These are phyloP conservation scores for Himalopsyche japonica DNA, from an alignment of 2,888 invertebrate species.

Conservation along the genomic window DNA sequence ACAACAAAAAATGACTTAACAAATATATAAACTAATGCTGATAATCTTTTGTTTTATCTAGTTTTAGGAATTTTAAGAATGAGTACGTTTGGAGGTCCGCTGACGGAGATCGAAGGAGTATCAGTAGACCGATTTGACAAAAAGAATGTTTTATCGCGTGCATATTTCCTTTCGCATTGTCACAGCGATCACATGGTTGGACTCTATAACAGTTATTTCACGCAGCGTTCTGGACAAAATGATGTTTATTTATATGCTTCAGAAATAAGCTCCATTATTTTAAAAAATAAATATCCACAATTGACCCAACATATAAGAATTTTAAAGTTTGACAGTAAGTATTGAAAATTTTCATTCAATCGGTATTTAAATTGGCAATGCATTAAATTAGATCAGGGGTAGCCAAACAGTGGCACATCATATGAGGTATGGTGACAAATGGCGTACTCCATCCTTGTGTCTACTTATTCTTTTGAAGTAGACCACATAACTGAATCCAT, in stretches of 20 bases:
- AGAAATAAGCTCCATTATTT: conserved; percentile 41
- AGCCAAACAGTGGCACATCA: no score
- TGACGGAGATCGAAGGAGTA: conserved; percentile 59
- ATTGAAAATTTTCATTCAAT: background rate
- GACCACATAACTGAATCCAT: no score
- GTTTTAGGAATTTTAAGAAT: conserved; percentile 44
- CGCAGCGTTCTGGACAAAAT: conserved; percentile 42
- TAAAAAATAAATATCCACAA: conserved; percentile 41
- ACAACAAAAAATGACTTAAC: no score
- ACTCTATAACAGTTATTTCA: conserved; percentile 47
- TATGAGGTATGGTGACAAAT: no score
- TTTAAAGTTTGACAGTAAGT: conserved; percentile 42
- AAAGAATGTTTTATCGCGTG: conserved; percentile 51
- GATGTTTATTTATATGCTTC: conserved; percentile 22
- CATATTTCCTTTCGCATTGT: conserved; percentile 63
- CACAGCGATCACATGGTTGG: conserved; percentile 62
- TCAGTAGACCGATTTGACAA: conserved; percentile 57
- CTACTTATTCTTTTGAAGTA: no score
- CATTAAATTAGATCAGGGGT: no score
- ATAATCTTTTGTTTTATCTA: background rate
- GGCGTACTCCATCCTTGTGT: no score
- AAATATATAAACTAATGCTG: no score
- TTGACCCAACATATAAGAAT: conserved; percentile 37
- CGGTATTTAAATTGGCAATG: no score
- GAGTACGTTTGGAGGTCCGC: conserved; percentile 60